Conservation (phyloP, 2,888 invertebrate species). For the Slavum lentiscoides region DNA sequence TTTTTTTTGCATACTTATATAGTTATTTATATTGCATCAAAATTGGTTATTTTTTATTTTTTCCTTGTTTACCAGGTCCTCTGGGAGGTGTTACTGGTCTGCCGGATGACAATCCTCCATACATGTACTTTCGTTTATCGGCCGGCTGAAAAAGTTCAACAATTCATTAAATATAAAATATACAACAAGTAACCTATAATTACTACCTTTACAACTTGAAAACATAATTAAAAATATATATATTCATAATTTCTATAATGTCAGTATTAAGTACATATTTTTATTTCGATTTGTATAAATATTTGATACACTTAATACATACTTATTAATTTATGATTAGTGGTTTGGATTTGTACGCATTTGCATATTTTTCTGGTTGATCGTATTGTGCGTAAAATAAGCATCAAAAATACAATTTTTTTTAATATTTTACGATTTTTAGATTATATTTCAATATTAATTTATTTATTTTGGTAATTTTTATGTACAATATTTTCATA, state of each 20-base stretch:
- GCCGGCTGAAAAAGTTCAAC: conserved; percentile 75
- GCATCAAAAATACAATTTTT: background rate
- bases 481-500: no score
- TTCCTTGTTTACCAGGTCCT: conserved; percentile 90
- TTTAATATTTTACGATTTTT: background rate
- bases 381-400: no score
- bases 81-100: conserved; percentile 94
- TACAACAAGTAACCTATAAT: background rate
- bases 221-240: background rate
- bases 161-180: background rate
- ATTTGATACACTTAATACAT: no score
- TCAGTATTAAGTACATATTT: no score
- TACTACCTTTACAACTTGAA: background rate
- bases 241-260: no score
- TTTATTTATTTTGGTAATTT: no score
- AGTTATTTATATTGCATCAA: conserved; percentile 45
- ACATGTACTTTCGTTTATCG: conserved; percentile 96
- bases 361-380: no score
- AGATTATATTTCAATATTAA: background rate
- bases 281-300: no score
- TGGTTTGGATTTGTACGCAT: no score
- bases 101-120: conserved; percentile 78
- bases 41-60: conserved; percentile 72
- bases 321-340: no score
- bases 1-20: conserved; percentile 39